phyloP scores from a whole-genome alignment of 2,113 vertebrate species.

The Calidris pugnax region DNA sequence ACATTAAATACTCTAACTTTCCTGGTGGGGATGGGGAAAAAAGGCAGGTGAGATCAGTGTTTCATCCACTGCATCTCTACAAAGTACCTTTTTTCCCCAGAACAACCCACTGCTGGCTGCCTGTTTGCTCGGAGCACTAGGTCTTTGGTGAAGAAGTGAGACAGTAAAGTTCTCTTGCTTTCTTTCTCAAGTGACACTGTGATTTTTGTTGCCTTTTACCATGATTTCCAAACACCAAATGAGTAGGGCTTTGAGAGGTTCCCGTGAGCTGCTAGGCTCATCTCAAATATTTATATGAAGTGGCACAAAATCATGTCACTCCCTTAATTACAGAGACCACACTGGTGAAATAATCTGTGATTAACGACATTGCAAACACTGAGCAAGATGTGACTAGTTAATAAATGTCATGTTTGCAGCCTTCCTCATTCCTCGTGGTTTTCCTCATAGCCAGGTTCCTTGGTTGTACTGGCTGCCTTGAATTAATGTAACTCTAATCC shows the following conservation, averaged over 20 bases:
- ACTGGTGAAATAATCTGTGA: neutral
- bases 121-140: neutral
- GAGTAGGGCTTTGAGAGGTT: neutral
- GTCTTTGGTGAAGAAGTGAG: neutral
- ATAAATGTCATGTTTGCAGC: neutral
- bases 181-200: neutral
- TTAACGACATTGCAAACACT: neutral
- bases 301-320: neutral
- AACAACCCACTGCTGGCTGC: neutral
- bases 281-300: neutral
- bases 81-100: neutral
- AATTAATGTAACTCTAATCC: neutral
- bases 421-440: slow-evolving; percentile 47
- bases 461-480: neutral
- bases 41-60: neutral
- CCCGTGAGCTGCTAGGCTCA: neutral
- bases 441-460: slow-evolving; percentile 1
- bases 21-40: neutral
- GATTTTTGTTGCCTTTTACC: neutral
- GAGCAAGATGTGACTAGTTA: slow-evolving; percentile 18
- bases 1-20: neutral
- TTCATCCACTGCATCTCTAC: neutral
- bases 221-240: neutral
- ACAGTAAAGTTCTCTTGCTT: neutral
- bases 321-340: neutral